phyloP scores from a whole-genome alignment of 2,888 invertebrate species.

The Diplolepis rosae region DNA sequence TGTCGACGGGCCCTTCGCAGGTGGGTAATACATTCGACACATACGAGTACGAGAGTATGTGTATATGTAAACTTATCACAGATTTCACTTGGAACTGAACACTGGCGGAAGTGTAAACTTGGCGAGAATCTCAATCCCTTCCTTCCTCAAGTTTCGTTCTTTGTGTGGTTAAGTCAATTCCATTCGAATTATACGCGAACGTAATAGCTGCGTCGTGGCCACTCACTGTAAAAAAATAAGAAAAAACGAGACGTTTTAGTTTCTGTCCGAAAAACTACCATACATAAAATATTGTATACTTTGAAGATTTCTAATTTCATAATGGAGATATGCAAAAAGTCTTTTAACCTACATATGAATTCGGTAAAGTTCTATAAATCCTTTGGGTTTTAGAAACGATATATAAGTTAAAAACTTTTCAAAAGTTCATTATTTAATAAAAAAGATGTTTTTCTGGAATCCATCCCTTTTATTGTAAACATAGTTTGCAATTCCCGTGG shows the following conservation, averaged over 20 bases:
- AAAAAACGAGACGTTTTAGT: background rate
- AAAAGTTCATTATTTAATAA: too few species aligned
- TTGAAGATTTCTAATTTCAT: too few species aligned
- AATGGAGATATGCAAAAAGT: too few species aligned
- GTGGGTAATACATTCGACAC: slow-evolving; percentile 14
- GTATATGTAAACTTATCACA: slow-evolving; percentile 63
- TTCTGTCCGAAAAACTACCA: too few species aligned
- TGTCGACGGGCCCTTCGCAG: slow-evolving; percentile 13
- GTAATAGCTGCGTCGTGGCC: background rate
- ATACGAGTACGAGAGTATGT: slow-evolving; percentile 32
- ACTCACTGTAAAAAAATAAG: background rate
- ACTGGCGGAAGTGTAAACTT: slow-evolving; percentile 43
- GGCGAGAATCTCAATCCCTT: slow-evolving; percentile 31
- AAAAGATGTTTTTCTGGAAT: too few species aligned
- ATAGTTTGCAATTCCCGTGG: too few species aligned
- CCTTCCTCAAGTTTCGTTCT: slow-evolving; percentile 9
- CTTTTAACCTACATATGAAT: too few species aligned
- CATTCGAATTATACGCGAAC: background rate
- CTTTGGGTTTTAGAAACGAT: too few species aligned
- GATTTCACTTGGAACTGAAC: slow-evolving; percentile 64
- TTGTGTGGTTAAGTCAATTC: background rate
- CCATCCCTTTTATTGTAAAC: too few species aligned
- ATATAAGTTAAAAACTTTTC: too few species aligned
- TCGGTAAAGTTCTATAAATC: too few species aligned
- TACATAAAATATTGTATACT: too few species aligned